Evolutionary conservation across 2,888 invertebrate genomes (phyloP).

Genomic region (Brachyptera risi): DNA sequence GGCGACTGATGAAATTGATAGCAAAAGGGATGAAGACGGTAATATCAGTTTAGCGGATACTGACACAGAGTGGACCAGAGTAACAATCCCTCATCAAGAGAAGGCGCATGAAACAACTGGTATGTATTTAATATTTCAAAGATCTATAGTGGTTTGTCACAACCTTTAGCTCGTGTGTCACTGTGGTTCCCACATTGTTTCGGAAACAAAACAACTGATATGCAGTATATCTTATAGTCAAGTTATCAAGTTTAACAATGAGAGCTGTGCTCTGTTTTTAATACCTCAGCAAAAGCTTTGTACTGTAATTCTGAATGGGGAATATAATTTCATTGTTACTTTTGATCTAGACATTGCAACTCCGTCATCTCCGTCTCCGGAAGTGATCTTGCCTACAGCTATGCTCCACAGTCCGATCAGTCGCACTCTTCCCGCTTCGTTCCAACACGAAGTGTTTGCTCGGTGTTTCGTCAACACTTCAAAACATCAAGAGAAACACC

Average conservation of each 20-base stretch:
- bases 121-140: no score
- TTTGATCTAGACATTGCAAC: no score
- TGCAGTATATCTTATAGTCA: no score
- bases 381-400: conserved; percentile 1
- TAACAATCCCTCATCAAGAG: background rate
- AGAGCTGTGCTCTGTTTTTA: no score
- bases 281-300: no score
- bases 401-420: conserved; percentile 39
- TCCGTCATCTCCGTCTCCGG: background rate
- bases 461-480: conserved; percentile 48
- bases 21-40: conserved; percentile 22
- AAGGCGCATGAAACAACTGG: background rate
- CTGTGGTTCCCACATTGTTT: no score
- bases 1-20: background rate
- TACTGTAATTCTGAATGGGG: no score
- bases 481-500: conserved; percentile 40
- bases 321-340: no score
- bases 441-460: conserved; percentile 52
- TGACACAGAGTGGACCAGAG: conserved; percentile 32
- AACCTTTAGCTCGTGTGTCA: no score
- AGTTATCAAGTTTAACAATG: no score
- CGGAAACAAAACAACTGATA: no score
- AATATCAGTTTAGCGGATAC: conserved; percentile 30
- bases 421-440: conserved; percentile 47
- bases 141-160: no score